Evolutionary conservation across 2,888 invertebrate species (phyloP).

Genomic region (Gnatocerus cornutus): DNA sequence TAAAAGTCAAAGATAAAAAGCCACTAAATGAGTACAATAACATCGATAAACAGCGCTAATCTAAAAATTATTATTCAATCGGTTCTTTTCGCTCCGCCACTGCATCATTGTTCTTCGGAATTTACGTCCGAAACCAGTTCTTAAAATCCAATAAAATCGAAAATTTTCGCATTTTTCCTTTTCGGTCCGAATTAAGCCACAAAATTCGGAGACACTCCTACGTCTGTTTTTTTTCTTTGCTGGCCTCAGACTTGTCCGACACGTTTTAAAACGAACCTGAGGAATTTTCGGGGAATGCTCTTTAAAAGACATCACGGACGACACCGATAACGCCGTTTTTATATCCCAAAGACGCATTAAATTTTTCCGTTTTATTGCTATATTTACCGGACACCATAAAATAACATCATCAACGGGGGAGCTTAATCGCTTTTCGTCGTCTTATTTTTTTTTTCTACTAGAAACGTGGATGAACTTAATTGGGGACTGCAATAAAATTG

Average conservation of each 20-base stretch:
- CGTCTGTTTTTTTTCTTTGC: conserved; percentile 52
- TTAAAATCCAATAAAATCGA: conserved; percentile 46
- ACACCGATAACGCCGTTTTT: conserved; percentile 59
- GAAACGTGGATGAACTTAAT: conserved; percentile 25
- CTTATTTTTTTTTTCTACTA: background rate
- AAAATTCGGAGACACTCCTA: conserved; percentile 54
- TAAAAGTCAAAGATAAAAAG: too few relatives aligned
- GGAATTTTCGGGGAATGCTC: conserved; percentile 58
- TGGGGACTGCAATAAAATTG: conserved; percentile 38
- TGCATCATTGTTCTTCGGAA: conserved; percentile 9
- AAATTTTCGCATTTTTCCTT: conserved; percentile 44
- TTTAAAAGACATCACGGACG: conserved; percentile 50
- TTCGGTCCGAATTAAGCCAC: conserved; percentile 51
- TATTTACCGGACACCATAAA: conserved; percentile 57
- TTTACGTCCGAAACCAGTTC: conserved; percentile 46
- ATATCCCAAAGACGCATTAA: conserved; percentile 62
- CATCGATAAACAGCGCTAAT: background rate
- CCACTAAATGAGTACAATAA: too few relatives aligned
- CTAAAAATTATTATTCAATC: background rate
- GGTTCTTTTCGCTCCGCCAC: conserved; percentile 15
- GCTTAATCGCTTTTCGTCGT: conserved; percentile 19
- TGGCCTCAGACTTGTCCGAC: conserved; percentile 55
- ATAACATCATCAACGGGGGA: conserved; percentile 54
- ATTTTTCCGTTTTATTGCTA: conserved; percentile 63
- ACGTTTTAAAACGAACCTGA: conserved; percentile 59